Percentiles rank a stretch among this genome's conserved stretches.
Conservation (phyloP, 2,888 invertebrate genomes). For the Hofmannophila pseudospretella region DNA sequence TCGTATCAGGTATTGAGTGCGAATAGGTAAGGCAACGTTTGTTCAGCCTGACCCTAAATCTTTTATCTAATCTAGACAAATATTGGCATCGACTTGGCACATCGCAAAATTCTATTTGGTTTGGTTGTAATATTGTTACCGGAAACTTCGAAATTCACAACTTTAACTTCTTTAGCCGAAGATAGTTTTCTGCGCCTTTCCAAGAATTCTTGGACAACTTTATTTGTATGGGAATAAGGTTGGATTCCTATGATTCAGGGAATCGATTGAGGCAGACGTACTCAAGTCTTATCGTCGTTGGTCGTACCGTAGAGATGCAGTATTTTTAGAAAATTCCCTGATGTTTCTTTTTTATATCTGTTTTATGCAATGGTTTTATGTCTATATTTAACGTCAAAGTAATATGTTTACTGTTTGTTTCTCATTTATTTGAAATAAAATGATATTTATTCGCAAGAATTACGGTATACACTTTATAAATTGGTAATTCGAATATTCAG, state of each 20-base stretch:
- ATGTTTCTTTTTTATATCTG: too few relatives aligned
- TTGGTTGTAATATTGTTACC: constrained; percentile 12
- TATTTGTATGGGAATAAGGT: constrained; percentile 42
- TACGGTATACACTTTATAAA: too few relatives aligned
- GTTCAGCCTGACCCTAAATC: constrained; percentile 31
- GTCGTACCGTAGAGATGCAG: neutral
- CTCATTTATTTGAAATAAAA: too few relatives aligned
- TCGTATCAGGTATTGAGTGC: too few relatives aligned
- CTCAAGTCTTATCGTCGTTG: neutral
- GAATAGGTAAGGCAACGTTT: constrained; percentile 16
- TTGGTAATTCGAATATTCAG: too few relatives aligned
- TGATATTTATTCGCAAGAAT: too few relatives aligned
- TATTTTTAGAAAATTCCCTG: too few relatives aligned
- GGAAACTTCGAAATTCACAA: constrained; percentile 2
- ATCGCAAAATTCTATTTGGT: constrained; percentile 38
- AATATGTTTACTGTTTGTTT: too few relatives aligned
- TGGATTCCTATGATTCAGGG: constrained; percentile 28
- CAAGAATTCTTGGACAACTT: constrained; percentile 17
- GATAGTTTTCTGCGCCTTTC: constrained; percentile 22
- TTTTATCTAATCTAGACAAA: constrained; percentile 61
- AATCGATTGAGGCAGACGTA: constrained; percentile 35
- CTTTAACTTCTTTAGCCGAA: constrained; percentile 21
- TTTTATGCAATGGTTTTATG: too few relatives aligned
- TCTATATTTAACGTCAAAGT: too few relatives aligned
- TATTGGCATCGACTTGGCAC: constrained; percentile 48